Evolutionary conservation across 2,797 vertebrate species (phyloP), one percentile per base, ranked within the genome.

Genomic region (Hapalemur alaotrensis): DNA sequence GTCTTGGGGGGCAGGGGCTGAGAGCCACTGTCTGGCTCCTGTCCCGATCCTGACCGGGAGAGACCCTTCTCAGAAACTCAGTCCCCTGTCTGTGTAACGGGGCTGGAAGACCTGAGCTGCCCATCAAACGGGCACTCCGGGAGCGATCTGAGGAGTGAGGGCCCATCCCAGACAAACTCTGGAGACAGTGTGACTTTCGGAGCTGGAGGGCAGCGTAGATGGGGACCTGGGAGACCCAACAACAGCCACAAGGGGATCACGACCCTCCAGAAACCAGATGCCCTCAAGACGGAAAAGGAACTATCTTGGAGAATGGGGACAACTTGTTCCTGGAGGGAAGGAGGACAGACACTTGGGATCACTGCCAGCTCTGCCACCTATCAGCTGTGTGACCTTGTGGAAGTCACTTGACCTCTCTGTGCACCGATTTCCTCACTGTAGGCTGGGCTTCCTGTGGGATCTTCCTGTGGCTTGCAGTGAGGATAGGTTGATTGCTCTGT

Each of bases 221-320:
- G 30, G 63, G 20, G 38, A 43, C 11, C 7, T 30, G 30, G 38
- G 32, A 32, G 46, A 9, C 18, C 38, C 23, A 35, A 30, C 10
- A 22, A 52, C 7, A 6, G 35, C 30, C 11, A 1, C 0, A 0
- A 43, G 8, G 54, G 38, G 15, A 11, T 0, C 0, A n/a, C 7
- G 20, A 59, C 46, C 9, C 43, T 41, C 25, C 32, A n/a, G 76
- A 67, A 48, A 63, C 17, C 73, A 83, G 63, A 35, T 6, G 7
- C 9, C 28, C 59, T 85, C 25, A 35, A 35, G 46, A 30, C 32
- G 41, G 59, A 61, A 57, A 67, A 82, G 30, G 30, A 38, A 30
- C 0, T 7, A 30, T 63, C 80, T 69, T 5, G 0, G 22, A 79
- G 83, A 57, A 28, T 9, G 18, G 4, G 13, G 7, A 5, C 0